A percentile compares a stretch with the other conserved stretches of the same genome.
Conservation (phyloP, 2,888 invertebrate genomes). For the Cheiracanthium punctorium region DNA sequence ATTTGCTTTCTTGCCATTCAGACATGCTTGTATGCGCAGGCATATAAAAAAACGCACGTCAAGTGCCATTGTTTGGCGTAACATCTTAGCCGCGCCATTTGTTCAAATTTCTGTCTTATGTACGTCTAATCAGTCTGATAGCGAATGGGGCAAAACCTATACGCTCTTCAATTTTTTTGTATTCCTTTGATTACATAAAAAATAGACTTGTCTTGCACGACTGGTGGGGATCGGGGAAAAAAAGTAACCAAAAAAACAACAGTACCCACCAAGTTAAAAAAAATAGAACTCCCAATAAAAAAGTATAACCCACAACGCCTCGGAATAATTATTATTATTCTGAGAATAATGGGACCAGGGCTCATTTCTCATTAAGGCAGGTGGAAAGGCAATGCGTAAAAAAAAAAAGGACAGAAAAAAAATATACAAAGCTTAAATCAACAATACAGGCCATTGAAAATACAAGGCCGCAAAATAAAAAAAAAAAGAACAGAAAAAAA, state of each 20-base stretch:
- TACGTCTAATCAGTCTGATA: background rate
- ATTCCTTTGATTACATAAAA: background rate
- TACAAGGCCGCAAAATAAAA: conserved; percentile 5
- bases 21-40: background rate
- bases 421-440: conserved; percentile 42
- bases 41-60: background rate
- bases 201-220: conserved; percentile 1
- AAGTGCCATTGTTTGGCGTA: background rate
- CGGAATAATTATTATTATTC: conserved; percentile 62
- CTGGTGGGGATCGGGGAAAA: background rate
- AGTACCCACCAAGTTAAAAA: background rate
- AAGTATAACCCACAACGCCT: conserved; percentile 29
- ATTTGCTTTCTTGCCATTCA: too few species aligned
- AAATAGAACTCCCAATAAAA: background rate
- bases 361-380: conserved; percentile 59
- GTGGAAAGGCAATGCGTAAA: conserved; percentile 35
- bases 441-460: conserved; percentile 36
- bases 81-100: background rate
- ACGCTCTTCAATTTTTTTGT: background rate
- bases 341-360: background rate
- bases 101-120: background rate
- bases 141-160: background rate
- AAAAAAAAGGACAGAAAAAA: conserved; percentile 22
- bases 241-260: background rate
- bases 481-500: too few species aligned